Conservation (phyloP, 2,113 vertebrate genomes). For the Seriola dumerili region DNA sequence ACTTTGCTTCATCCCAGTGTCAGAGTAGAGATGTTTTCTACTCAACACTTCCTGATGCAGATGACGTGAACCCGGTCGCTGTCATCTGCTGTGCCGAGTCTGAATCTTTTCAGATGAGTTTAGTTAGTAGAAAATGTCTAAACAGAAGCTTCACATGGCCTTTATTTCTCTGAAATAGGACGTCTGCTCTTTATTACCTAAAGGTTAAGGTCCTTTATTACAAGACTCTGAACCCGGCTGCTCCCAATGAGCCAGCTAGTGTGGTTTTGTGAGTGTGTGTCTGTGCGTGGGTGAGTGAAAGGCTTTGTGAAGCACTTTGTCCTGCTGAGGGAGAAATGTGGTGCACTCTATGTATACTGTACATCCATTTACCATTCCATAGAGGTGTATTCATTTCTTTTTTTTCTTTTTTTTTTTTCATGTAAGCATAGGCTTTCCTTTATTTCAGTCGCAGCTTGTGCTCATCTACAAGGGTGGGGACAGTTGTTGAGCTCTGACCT, state of each 20-base stretch:
- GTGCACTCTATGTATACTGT: background rate
- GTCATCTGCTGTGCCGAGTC: background rate
- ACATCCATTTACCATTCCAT: conserved; percentile 1
- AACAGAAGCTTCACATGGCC: background rate
- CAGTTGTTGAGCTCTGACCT: conserved; percentile 41
- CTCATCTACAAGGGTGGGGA: background rate
- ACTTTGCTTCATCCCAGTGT: too few species aligned
- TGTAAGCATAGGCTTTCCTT: background rate
- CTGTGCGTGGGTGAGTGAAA: background rate
- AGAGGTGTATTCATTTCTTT: background rate
- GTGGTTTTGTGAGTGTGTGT: background rate
- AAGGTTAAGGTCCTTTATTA: conserved; percentile 1
- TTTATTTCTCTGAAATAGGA: background rate
- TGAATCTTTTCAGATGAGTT: background rate
- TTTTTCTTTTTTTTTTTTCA: background rate
- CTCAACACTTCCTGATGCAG: too few species aligned
- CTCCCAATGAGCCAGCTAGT: background rate
- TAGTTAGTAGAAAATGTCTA: background rate
- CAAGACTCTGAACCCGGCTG: background rate
- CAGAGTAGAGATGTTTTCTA: too few species aligned
- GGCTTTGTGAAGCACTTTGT: background rate
- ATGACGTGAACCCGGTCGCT: too few species aligned
- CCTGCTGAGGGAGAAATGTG: background rate
- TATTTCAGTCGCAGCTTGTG: background rate
- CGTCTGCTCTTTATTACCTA: conserved; percentile 5